phyloP scores from a whole-genome alignment of 2,113 vertebrate genomes.

The Piaya cayana region DNA sequence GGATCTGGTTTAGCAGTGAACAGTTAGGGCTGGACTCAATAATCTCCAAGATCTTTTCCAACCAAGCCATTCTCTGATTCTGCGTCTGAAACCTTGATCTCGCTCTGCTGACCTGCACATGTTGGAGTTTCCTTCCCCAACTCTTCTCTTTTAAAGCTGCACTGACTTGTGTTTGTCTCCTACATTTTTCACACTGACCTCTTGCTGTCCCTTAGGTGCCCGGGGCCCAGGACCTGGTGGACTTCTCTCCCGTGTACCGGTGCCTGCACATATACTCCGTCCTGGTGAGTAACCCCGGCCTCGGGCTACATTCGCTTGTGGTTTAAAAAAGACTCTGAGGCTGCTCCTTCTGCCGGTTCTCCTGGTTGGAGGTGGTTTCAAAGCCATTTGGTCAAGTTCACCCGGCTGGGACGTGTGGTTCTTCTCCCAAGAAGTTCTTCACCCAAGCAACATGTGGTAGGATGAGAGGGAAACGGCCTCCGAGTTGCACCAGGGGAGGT shows the following conservation, averaged over 20 bases:
- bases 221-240: slow-evolving; percentile 94
- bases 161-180: fast-evolving
- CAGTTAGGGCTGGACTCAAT: no score
- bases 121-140: fast-evolving
- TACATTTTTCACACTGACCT: neutral
- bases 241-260: slow-evolving; percentile 96
- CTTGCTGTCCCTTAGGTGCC: slow-evolving; percentile 78
- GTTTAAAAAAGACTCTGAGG: fast-evolving
- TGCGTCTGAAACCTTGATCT: neutral
- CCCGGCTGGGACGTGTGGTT: neutral
- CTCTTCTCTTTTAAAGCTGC: neutral
- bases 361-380: neutral
- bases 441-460: no score
- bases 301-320: fast-evolving
- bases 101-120: fast-evolving
- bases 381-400: fast-evolving
- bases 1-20: no score
- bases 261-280: slow-evolving; percentile 97
- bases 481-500: no score
- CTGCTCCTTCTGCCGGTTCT: neutral
- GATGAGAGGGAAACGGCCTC: no score
- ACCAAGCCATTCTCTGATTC: no score
- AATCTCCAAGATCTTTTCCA: no score
- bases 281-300: slow-evolving; percentile 76
- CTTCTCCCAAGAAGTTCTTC: no score